Evolutionary conservation across 2,113 vertebrate species (phyloP).

Genomic region (Sula dactylatra): DNA sequence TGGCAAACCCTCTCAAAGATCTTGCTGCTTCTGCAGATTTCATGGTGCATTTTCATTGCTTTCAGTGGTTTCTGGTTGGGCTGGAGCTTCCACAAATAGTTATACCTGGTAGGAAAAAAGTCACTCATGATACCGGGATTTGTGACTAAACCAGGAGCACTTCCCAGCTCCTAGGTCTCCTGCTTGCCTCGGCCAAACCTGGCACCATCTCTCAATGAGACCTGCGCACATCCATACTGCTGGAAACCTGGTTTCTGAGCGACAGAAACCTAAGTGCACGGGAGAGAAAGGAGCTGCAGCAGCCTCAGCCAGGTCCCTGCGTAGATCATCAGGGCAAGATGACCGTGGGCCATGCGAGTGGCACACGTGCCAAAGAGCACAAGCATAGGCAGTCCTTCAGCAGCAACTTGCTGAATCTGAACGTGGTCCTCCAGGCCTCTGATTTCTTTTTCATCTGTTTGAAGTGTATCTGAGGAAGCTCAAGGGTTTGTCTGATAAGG

Average conservation of each 20-base stretch:
- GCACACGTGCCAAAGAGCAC: rapidly evolving
- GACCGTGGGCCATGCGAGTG: rapidly evolving
- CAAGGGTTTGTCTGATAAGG: not conserved
- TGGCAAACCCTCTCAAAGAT: not conserved
- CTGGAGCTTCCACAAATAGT: not conserved
- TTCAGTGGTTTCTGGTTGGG: not conserved
- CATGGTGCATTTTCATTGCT: not conserved
- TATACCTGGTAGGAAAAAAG: not conserved
- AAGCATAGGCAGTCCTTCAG: not conserved
- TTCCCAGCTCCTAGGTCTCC: not conserved
- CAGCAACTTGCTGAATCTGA: not conserved
- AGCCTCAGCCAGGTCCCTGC: not conserved
- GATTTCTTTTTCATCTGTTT: no score
- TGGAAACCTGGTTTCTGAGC: not conserved
- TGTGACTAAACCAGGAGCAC: not conserved
- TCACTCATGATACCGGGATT: not conserved
- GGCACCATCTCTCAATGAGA: not conserved
- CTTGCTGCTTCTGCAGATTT: not conserved
- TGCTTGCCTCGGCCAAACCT: not conserved
- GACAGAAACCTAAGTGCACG: not conserved
- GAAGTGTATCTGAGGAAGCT: not conserved
- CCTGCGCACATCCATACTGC: rapidly evolving
- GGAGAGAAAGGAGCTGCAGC: not conserved
- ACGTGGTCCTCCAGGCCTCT: rapidly evolving
- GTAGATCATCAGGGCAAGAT: not conserved